Evolutionary conservation across 2,113 vertebrate genomes (phyloP).

Genomic region (Danio rerio): DNA sequence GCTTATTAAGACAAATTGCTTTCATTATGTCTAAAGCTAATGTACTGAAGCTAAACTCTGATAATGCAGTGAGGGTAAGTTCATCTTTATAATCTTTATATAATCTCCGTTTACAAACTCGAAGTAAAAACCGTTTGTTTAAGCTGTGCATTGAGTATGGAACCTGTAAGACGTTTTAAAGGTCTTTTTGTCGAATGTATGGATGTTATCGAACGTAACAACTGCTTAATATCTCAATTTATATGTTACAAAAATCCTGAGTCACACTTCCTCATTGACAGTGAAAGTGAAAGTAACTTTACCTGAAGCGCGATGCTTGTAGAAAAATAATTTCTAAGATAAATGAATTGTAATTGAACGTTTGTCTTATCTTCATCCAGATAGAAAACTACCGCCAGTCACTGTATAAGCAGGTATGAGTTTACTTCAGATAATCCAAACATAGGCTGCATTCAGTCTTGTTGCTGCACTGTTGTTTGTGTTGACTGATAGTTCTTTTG

Average conservation of each 20-base stretch:
- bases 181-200: not conserved
- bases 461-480: not conserved
- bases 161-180: not conserved
- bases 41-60: slow-evolving; percentile 14
- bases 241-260: not conserved
- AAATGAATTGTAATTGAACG: slow-evolving; percentile 4
- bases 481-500: slow-evolving; percentile 8
- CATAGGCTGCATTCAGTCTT: not conserved
- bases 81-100: not conserved
- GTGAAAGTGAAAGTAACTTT: slow-evolving; percentile 39
- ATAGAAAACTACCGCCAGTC: slow-evolving; percentile 80
- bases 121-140: not conserved
- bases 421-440: not conserved
- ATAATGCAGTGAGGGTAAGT: slow-evolving; percentile 29
- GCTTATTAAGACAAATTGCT: not conserved
- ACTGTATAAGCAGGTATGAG: slow-evolving; percentile 79
- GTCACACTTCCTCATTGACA: slow-evolving; percentile 29
- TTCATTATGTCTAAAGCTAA: slow-evolving; percentile 11
- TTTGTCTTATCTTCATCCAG: slow-evolving; percentile 63
- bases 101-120: not conserved
- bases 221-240: not conserved
- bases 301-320: not conserved
- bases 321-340: not conserved
- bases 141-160: not conserved
- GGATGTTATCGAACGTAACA: not conserved